Evolutionary conservation across 2,888 invertebrate genomes (phyloP), one percentile per base, ranked within the genome.

Genomic region (Odontothrips loti): DNA sequence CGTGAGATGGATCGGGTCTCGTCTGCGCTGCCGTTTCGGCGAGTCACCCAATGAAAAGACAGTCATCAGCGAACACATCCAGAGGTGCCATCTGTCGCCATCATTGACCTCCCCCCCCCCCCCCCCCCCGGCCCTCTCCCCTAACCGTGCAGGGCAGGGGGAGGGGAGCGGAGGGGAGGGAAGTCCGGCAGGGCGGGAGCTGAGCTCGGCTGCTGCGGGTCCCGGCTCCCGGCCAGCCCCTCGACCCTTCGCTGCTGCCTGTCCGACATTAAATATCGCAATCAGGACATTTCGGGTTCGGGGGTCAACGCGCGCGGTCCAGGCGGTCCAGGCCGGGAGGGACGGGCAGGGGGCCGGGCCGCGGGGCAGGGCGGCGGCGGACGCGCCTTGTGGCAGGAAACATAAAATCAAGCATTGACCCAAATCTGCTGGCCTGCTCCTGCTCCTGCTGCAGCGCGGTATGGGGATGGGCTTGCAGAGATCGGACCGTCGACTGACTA

Each of bases 371-470:
- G 15, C 58, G 58, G 58, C 58, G 58, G 58, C 17, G 20, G n/a
- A 17, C 20, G n/a, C 58, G 58, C 58, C 58, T 58, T 58, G 58
- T 58, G n/a, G 68, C 68, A 75, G 68, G 68, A 75, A 75, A 75
- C 68, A 75, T 75, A 75, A 75, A 75, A 75, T 75, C 23, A 75
- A 75, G 23, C 68, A 75, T 75, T 75, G 68, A 75, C 68, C 68
- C 68, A 75, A 75, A 75, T 75, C 68, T 23, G 58, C 6, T 6
- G 58, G 58, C 58, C 58, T 6, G 34, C 34, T 43, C 34, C 20
- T 9, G 68, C 68, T 11, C 12, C 34, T 12, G 63, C 63, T 1
- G 9, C n/a, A n/a, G n/a, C 63, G 0, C 68, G 68, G n/a, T 0
- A 23, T 2, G 4, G 2, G 51, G 23, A 8, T 0, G 68, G 11